Evolutionary conservation across 2,888 invertebrate genomes (phyloP), one percentile per base, ranked within the genome.

Genomic region (Meiosimyza decipiens): DNA sequence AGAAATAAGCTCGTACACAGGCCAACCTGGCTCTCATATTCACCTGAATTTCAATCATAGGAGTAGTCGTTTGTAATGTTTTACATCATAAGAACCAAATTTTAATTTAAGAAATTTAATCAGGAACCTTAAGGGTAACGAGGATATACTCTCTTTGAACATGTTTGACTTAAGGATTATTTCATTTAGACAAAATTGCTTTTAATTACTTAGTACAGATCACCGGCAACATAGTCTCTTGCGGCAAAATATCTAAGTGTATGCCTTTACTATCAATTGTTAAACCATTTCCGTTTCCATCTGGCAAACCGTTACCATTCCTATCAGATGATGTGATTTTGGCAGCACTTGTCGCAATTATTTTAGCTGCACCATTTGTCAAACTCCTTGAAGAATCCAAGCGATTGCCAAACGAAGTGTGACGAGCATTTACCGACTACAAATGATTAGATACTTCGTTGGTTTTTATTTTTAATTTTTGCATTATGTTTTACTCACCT

Each of bases 401-500:
- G 16, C 86, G 85, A 73, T 82, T 79, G 28, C 84, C 82, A 4
- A 86, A 79, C 60, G 86, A 86, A 33, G 84, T 83, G 66, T 86
- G 85, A 4, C 86, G 83, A 79, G 84, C 85, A 76, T 84, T 85
- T 6, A 81, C 81, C 4, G 86, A 84, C 84, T 83, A 74, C 12
- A 64, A 66, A 13, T 33, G n/a, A 15, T 15, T n/a, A 33, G 18
- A 18, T 11, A 22, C 16, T 49, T 13, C n/a, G 15, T 2, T 5
- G 3, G 2, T 7, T 40, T 40, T 9, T 12, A 50, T 4, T 52
- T 65, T 7, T 67, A 54, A 22, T n/a, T 6, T 40, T 3, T n/a
- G 1, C 15, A 63, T 28, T 16, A 28, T 1, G n/a, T 18, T 3
- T 13, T 1, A 77, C 82, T 76, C 73, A 85, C 85, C 77, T 77